Base-by-base conservation (phyloP, 2,797 vertebrate species). In the Babyrousa celebensis region DNA sequence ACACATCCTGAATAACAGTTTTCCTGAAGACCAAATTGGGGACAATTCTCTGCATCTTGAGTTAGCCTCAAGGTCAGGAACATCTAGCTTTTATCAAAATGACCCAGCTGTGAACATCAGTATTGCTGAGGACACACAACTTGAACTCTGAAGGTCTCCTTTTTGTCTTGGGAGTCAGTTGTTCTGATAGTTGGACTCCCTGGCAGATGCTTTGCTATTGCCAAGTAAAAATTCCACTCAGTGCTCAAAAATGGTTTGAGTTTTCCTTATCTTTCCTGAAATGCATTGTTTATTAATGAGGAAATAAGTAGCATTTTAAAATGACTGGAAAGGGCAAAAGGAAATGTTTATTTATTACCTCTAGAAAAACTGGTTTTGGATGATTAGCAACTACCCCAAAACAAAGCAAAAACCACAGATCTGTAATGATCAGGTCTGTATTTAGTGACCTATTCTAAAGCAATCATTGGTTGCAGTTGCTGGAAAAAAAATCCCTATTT, bases 181-280 rank as follows among this genome's bases (percentile, higher is more conserved):
- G 71, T 90, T n/a, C 54, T 15, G 40, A 52, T 40, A 52, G 12
- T 23, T 43, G 56, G 25, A 32, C 43, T n/a, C 15, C 29, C 18
- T 77, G 60, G 12, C 48, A 58, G 21, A 8, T 65, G 32, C 79
- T 89, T 67, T 40, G 78, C 48, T 75, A 4, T 74, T 65, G 21
- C 52, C 52, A 70, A 58, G 56, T 54, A 52, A 63, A 62, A 86
- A 54, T 72, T 80, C 43, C 15, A 17, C 11, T 91, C 17, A 18
- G 67, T 29, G 23, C 56, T 80, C 36, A 71, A 71, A 65, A 72
- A 56, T 16, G 3, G 43, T 52, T 70, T 54, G 32, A 79, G 32
- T 63, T 63, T 71, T 79, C 17, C 84, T 72, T 85, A 65, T 85
- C 74, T 54, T 91, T 72, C 56, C 60, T 20, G 70, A 77, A 60